Evolutionary conservation across 1,140 invertebrate species (phyloP), one percentile per base, ranked within the genome.

Genomic region (Stegodyphus mimosarum): DNA sequence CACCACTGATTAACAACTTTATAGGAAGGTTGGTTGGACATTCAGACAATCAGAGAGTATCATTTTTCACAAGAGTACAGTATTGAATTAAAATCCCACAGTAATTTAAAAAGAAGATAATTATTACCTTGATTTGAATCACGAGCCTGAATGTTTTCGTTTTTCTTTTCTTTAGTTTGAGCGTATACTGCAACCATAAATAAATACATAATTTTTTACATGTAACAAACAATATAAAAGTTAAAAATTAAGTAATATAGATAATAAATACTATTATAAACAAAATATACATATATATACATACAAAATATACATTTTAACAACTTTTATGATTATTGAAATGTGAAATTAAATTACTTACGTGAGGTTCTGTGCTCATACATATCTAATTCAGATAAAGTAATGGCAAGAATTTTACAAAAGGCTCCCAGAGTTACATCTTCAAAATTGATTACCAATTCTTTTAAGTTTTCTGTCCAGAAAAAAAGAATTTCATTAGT

Each of bases 301-400:
- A n/a, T n/a, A 33, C 33, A 33, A 33, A 33, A 33, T 33, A 33
- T 33, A 33, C 33, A 33, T 33, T 33, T 33, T 33, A 33, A 33
- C 33, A 33, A 33, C 33, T 33, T 33, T 33, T 33, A 33, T 33
- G 33, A 1, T 33, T 33, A 33, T 33, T 33, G 1, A 33, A 33
- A 33, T 33, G 33, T 33, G 33, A 3, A 33, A 33, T 1, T 33
- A 17, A 60, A 50, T 52, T 48, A 78, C 83, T 86, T 73, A 86
- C 83, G 66, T 63, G 74, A 77, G n/a, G 75, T 72, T 66, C 86
- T 87, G 66, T 87, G 86, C 75, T 87, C 87, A 81, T 85, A 87
- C 70, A 87, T 87, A 71, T 87, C 87, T 18, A 87, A 51, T 70
- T 87, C 87, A 13, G 87, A 87, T 3, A 87, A 17, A 52, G 87